phyloP scores from a whole-genome alignment of 2,888 invertebrate genomes.

The Plagiodera versicolora region DNA sequence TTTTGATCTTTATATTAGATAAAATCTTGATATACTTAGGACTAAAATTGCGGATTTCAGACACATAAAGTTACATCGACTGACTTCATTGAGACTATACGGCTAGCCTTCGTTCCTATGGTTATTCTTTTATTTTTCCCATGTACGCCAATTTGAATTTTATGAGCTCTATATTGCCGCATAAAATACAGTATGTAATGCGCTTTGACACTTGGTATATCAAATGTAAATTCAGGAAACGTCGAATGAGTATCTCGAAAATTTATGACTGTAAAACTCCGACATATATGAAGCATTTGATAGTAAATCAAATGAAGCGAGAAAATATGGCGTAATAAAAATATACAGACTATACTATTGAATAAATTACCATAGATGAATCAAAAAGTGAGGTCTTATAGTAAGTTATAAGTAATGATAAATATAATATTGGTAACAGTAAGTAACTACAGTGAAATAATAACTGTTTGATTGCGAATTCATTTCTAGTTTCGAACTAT shows the following conservation, averaged over 20 bases:
- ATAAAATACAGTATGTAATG: constrained; percentile 39
- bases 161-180: constrained; percentile 32
- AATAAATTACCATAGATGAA: neutral
- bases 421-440: too few relatives aligned
- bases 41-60: too few relatives aligned
- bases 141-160: constrained; percentile 24
- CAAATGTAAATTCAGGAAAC: constrained; percentile 28
- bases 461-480: too few relatives aligned
- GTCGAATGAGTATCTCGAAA: constrained; percentile 16
- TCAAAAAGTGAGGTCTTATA: too few relatives aligned
- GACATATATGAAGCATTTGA: constrained; percentile 21
- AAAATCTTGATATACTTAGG: neutral
- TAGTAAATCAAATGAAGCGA: constrained; percentile 24
- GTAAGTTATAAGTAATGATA: too few relatives aligned
- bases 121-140: neutral
- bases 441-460: too few relatives aligned
- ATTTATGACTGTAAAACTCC: constrained; percentile 22
- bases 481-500: too few relatives aligned
- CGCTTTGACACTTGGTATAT: constrained; percentile 42
- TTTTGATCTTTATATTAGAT: too few relatives aligned
- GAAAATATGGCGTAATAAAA: constrained; percentile 20
- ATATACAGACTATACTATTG: neutral
- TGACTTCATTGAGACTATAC: neutral
- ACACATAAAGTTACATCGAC: neutral
- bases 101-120: neutral